These are phyloP conservation scores for Drosophila nikananu DNA, from an alignment of 1,140 invertebrate species.

Conservation along the genomic window DNA sequence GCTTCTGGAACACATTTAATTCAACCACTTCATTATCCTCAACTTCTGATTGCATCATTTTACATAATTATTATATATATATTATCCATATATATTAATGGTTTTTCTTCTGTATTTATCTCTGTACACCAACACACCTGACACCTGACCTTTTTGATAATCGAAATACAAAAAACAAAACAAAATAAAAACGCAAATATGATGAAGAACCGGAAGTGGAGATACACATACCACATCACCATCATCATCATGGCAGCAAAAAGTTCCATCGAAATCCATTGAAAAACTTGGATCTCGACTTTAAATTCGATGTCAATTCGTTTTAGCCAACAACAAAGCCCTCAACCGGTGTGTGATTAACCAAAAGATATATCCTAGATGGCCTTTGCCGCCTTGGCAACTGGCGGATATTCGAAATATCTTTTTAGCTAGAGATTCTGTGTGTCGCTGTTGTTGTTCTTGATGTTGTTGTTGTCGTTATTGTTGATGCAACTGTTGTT, in stretches of 20 bases:
- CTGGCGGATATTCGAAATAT: slow-evolving; percentile 30
- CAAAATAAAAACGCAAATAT: slow-evolving; percentile 14
- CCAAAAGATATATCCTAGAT: slow-evolving; percentile 17
- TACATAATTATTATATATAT: slow-evolving; percentile 27
- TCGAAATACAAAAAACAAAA: slow-evolving; percentile 11
- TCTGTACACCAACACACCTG: slow-evolving; percentile 43
- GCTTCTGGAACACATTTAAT: slow-evolving; percentile 37
- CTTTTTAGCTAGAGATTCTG: slow-evolving; percentile 40
- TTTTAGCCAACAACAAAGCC: slow-evolving; percentile 77
- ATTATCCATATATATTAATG: slow-evolving; percentile 54
- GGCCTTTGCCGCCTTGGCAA: slow-evolving; percentile 18
- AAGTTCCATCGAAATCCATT: slow-evolving; percentile 82
- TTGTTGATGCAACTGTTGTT: slow-evolving; percentile 35
- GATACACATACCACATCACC: slow-evolving; percentile 82
- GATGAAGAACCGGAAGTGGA: slow-evolving; percentile 79
- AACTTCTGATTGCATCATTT: slow-evolving; percentile 42
- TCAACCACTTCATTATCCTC: slow-evolving; percentile 60
- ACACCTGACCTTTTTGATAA: slow-evolving; percentile 56
- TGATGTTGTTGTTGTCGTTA: not conserved
- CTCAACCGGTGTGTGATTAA: slow-evolving; percentile 69
- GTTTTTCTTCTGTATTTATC: slow-evolving; percentile 73
- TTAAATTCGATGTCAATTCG: slow-evolving; percentile 85
- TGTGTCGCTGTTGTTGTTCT: slow-evolving; percentile 39
- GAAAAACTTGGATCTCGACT: slow-evolving; percentile 85
- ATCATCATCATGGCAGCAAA: slow-evolving; percentile 84